phyloP scores from a whole-genome alignment of 2,888 invertebrate genomes.

The Melitaea athalia region DNA sequence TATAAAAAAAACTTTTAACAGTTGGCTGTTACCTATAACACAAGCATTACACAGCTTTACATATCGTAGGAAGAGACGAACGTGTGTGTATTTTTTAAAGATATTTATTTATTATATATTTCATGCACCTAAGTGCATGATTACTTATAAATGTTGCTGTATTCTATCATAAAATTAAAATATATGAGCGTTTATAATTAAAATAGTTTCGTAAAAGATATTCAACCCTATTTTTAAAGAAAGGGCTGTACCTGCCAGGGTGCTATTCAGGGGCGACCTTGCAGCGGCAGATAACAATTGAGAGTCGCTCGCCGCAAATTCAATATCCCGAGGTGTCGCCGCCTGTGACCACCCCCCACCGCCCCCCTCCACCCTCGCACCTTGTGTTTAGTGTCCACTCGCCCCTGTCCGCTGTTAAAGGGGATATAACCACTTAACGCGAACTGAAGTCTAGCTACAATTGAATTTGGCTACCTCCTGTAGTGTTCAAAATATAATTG shows the following conservation, averaged over 20 bases:
- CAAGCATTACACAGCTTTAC: no score
- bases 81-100: no score
- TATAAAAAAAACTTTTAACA: no score
- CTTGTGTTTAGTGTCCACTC: constrained; percentile 72
- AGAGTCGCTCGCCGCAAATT: constrained; percentile 75
- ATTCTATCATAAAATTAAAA: no score
- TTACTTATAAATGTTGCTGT: no score
- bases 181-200: no score
- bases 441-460: constrained; percentile 74
- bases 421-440: constrained; percentile 80
- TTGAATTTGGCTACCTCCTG: constrained; percentile 67
- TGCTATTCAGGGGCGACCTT: constrained; percentile 68
- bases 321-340: constrained; percentile 79
- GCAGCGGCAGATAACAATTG: constrained; percentile 79
- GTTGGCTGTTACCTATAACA: no score
- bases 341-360: constrained; percentile 48
- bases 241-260: constrained; percentile 73
- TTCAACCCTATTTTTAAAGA: constrained; percentile 66
- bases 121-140: no score
- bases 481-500: constrained; percentile 57
- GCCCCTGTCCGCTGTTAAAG: constrained; percentile 63
- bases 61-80: no score
- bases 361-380: constrained; percentile 46
- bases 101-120: no score
- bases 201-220: constrained; percentile 29